A percentile compares a stretch with the other conserved stretches of the same genome.
These are phyloP conservation scores for Leptinotarsa defecta DNA, from an alignment of 1,140 invertebrate species.

Conservation along the genomic window DNA sequence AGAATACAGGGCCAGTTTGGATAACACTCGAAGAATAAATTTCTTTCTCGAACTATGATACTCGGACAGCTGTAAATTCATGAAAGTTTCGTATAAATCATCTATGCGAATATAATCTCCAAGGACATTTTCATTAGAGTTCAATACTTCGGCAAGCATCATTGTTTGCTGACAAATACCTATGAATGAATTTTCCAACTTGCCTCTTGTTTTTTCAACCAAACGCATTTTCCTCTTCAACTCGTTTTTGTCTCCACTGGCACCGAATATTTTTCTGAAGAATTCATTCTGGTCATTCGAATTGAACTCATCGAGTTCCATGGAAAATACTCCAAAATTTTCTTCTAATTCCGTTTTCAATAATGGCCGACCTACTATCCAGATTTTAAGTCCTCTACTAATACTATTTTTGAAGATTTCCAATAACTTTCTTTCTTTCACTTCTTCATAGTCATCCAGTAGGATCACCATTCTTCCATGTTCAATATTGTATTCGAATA, in stretches of 20 bases:
- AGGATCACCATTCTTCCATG: neutral
- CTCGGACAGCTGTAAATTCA: neutral
- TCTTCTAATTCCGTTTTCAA: constrained; percentile 1
- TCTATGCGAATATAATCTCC: neutral
- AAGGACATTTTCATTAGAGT: neutral
- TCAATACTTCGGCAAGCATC: constrained; percentile 2
- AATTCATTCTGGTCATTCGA: neutral
- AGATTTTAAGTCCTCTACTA: neutral
- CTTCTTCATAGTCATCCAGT: constrained; percentile 17
- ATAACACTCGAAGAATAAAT: constrained; percentile 6
- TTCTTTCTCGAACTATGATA: neutral
- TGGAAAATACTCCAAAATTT: constrained; percentile 7
- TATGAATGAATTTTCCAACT: constrained; percentile 8
- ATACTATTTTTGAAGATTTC: constrained; percentile 1
- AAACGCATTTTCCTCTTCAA: neutral
- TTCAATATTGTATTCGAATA: neutral
- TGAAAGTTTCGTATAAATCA: constrained; percentile 16
- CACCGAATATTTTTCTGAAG: neutral
- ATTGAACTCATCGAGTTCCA: constrained; percentile 13
- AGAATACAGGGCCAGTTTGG: neutral
- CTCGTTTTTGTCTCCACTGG: neutral
- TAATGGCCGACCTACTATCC: neutral
- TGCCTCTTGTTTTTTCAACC: neutral
- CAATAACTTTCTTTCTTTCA: neutral
- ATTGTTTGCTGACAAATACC: constrained; percentile 19